Evolutionary conservation across 2,797 vertebrate species (phyloP), one percentile per base, ranked within the genome.

Genomic region (Mustela erminea): DNA sequence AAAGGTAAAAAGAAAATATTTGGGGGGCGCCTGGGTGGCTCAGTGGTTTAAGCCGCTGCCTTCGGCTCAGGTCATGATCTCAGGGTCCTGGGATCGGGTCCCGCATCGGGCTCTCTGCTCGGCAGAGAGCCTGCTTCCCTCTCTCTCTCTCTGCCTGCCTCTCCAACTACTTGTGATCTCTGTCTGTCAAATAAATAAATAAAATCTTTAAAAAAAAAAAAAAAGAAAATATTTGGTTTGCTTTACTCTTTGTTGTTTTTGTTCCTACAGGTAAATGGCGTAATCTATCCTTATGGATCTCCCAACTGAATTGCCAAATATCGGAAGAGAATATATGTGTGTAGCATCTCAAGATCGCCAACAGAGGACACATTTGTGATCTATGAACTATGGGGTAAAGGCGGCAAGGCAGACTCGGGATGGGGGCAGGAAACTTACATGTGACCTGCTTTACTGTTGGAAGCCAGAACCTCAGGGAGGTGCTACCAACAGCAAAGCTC

Each of bases 351-450:
- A 82, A 77, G 18, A 35, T 46, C 3, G 14, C 43, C 12, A 60
- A 14, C 23, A 72, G 1, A 64, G 70, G 13, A 62, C 8, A 70
- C 49, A 49, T 35, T 29, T 84, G 58, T 15, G 29, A 66, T 58
- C 5, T 35, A 11, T 68, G 17, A 32, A 70, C 66, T 27, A 52
- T 14, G 2, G 9, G 11, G 11, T 32, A 72, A 82, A 75, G 43
- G 38, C 70, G 8, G 3, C 1, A 43, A 25, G 3, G 4, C n/a
- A 82, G 77, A 43, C 3, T 68, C 6, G 0, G 13, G 20, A 17
- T 46, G 27, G 21, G 23, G 1, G 23, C 0, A 4, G 0, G 9
- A 43, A 70, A 8, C 29, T 7, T 60, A 1, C 35, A 7, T 43
- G 46, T 70, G 41, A 82, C 3, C 13, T 90, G 41, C 5, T 80